Percentiles rank a stretch among this genome's conserved stretches.
Evolutionary conservation across 2,888 invertebrate genomes (phyloP).

Genomic region (Drosophila bunnanda): DNA sequence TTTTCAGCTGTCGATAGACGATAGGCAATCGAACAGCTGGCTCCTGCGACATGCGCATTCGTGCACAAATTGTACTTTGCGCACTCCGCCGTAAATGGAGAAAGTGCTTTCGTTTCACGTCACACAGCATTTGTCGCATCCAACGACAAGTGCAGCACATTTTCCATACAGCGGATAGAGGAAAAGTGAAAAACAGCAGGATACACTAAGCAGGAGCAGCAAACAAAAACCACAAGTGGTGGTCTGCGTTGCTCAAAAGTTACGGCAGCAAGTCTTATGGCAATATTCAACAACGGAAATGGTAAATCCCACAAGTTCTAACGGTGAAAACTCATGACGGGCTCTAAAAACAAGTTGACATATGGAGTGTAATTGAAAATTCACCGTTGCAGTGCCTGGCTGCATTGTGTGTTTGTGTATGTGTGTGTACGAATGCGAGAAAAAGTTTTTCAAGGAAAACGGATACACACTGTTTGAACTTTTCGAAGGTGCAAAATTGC

Average conservation of each 20-base stretch:
- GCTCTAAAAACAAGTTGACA: slow-evolving; percentile 17
- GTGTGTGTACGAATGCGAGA: slow-evolving; percentile 48
- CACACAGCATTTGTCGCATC: slow-evolving; percentile 72
- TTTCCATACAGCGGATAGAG: slow-evolving; percentile 13
- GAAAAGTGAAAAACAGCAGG: slow-evolving; percentile 23
- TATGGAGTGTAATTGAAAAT: slow-evolving; percentile 44
- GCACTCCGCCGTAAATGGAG: slow-evolving; percentile 54
- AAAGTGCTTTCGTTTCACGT: slow-evolving; percentile 62
- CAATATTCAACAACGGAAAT: slow-evolving; percentile 17
- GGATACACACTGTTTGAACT: slow-evolving; percentile 77
- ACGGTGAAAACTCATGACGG: not conserved
- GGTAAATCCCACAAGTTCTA: slow-evolving; percentile 27
- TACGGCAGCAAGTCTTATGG: slow-evolving; percentile 13
- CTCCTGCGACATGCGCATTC: slow-evolving; percentile 48
- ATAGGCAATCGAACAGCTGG: slow-evolving; percentile 30
- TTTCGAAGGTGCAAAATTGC: slow-evolving; percentile 73
- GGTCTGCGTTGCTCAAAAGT: slow-evolving; percentile 36
- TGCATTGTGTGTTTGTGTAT: slow-evolving; percentile 27
- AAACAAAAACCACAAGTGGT: slow-evolving; percentile 70
- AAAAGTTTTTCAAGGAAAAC: slow-evolving; percentile 80
- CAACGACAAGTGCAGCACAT: slow-evolving; percentile 51
- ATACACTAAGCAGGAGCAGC: slow-evolving; percentile 12
- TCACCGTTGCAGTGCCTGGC: slow-evolving; percentile 59
- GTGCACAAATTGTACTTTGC: slow-evolving; percentile 6
- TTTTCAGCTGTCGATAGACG: slow-evolving; percentile 26